These are phyloP conservation scores for Philypnodon macrostomus DNA, from an alignment of 2,797 vertebrate genomes.

Conservation along the genomic window DNA sequence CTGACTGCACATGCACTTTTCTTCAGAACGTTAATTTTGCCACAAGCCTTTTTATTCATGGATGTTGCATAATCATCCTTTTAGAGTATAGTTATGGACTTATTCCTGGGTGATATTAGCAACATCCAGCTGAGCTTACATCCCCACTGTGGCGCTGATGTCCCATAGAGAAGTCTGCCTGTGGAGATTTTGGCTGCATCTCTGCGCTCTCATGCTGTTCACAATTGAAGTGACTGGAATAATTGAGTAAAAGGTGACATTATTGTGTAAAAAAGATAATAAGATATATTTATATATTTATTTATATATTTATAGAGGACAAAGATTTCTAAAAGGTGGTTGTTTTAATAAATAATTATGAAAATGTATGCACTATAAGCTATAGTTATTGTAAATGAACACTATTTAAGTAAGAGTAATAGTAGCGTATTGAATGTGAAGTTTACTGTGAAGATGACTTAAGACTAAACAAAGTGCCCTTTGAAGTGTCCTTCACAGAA, in stretches of 20 bases:
- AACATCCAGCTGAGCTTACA: slow-evolving; percentile 15
- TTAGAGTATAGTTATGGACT: neutral
- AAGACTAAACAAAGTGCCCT: too few species aligned
- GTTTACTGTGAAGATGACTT: too few species aligned
- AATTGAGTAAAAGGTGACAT: slow-evolving; percentile 3
- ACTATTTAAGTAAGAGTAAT: too few species aligned
- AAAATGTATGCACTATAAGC: neutral
- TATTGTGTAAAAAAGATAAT: neutral
- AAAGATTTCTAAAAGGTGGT: too few species aligned
- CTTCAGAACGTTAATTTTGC: slow-evolving; percentile 7
- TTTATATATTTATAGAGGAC: neutral
- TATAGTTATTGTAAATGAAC: too few species aligned
- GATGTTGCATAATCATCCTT: neutral
- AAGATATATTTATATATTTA: too few species aligned
- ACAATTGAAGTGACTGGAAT: neutral
- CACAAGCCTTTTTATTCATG: neutral
- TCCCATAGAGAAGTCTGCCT: neutral
- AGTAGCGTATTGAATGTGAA: too few species aligned
- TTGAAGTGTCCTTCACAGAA: too few species aligned
- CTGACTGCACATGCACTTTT: slow-evolving; percentile 2
- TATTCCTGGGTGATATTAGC: slow-evolving; percentile 6
- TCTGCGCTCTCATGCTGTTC: neutral
- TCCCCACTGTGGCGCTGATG: neutral
- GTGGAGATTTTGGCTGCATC: slow-evolving; percentile 2
- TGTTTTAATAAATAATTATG: too few species aligned